Conservation (phyloP, 2,888 invertebrate genomes). For the Agrochola litura region DNA sequence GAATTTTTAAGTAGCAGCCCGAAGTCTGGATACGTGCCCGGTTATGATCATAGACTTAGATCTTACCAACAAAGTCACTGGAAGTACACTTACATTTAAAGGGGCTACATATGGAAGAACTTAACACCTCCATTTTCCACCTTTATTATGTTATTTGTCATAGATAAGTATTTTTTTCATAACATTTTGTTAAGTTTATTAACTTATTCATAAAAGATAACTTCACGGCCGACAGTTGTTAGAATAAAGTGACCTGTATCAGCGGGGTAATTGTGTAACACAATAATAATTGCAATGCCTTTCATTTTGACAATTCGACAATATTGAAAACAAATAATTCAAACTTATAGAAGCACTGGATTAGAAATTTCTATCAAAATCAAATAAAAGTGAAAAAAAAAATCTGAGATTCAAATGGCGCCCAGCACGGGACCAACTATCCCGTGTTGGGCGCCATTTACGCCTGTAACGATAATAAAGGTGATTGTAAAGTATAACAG, state of each 20-base stretch:
- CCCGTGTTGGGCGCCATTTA: constrained; percentile 19
- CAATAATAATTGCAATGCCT: too few relatives aligned
- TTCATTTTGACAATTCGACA: too few relatives aligned
- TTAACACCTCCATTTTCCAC: neutral
- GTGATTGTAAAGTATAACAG: neutral
- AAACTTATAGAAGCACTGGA: too few relatives aligned
- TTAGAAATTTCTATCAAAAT: neutral
- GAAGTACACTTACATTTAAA: neutral
- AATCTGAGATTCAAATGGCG: constrained; percentile 1
- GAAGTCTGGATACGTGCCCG: neutral
- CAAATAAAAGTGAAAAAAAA: neutral
- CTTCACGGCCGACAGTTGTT: neutral
- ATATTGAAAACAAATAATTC: too few relatives aligned
- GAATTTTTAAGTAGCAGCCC: neutral
- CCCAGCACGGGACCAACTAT: neutral
- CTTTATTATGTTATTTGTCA: too few relatives aligned
- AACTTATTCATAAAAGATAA: neutral
- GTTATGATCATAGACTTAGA: neutral
- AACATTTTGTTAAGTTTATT: neutral
- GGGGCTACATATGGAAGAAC: neutral
- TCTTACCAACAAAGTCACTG: neutral
- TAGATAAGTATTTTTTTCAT: neutral
- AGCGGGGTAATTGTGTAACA: too few relatives aligned
- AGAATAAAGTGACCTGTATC: too few relatives aligned
- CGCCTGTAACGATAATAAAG: neutral